These are phyloP conservation scores for Mantis religiosa DNA, from an alignment of 2,888 invertebrate genomes.

Conservation along the genomic window DNA sequence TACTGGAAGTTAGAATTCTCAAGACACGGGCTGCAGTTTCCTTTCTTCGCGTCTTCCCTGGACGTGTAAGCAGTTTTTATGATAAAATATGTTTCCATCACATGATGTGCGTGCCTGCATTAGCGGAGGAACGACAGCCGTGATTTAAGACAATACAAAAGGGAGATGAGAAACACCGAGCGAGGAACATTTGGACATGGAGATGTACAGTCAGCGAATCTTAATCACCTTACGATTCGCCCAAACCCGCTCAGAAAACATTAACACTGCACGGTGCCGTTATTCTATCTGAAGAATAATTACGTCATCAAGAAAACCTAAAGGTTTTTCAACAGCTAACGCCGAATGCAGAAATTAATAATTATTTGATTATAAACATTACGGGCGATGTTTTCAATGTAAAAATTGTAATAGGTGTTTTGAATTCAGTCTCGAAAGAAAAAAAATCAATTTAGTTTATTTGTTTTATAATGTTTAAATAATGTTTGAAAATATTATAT, in stretches of 20 bases:
- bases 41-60: background rate
- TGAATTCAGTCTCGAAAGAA: too few species aligned
- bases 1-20: background rate
- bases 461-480: too few species aligned
- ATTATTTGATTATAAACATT: too few species aligned
- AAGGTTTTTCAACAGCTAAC: too few species aligned
- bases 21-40: background rate
- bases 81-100: background rate
- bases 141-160: background rate
- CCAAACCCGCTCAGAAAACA: background rate
- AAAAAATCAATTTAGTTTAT: too few species aligned
- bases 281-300: background rate
- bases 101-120: background rate
- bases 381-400: too few species aligned
- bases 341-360: too few species aligned
- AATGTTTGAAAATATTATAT: too few species aligned
- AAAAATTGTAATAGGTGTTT: too few species aligned
- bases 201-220: background rate
- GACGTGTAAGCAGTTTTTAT: background rate
- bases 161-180: background rate
- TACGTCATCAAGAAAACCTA: background rate
- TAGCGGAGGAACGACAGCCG: background rate
- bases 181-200: background rate
- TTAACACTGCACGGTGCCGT: background rate
- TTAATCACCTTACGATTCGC: background rate